phyloP scores from a whole-genome alignment of 35 echinoderm and acorn worm genomes.

The Patiria miniata region DNA sequence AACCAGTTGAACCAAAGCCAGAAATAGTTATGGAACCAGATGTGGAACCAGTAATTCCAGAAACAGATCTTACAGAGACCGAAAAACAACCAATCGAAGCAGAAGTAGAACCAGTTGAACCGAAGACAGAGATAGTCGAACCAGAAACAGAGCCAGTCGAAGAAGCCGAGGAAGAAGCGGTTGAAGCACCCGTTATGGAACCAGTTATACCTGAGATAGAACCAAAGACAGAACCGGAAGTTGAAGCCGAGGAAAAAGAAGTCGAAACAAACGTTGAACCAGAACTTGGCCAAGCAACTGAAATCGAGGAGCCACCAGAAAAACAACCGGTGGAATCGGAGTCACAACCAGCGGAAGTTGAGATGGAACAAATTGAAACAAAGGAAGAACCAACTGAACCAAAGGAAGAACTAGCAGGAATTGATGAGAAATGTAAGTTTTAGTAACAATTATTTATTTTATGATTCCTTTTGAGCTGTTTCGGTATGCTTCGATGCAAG shows the following conservation, averaged over 20 bases:
- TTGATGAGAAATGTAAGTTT: too few species aligned
- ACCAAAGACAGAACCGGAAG: too few species aligned
- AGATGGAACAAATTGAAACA: neutral
- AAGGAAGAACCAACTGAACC: too few species aligned
- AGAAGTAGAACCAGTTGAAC: neutral
- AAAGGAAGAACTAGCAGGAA: too few species aligned
- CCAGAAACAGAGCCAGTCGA: neutral
- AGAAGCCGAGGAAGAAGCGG: too few species aligned
- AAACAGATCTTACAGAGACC: neutral
- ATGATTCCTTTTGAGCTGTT: too few species aligned
- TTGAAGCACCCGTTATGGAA: too few species aligned
- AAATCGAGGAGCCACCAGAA: neutral
- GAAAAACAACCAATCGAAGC: neutral
- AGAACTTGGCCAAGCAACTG: neutral
- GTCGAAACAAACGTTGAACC: neutral
- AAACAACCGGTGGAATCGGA: neutral
- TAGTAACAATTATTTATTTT: too few species aligned
- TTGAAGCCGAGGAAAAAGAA: neutral
- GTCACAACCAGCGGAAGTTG: neutral
- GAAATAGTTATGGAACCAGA: neutral
- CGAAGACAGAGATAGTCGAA: neutral
- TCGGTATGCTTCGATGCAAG: too few species aligned
- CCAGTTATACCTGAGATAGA: too few species aligned
- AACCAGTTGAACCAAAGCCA: neutral
- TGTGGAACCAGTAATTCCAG: neutral